These are phyloP conservation scores for Orthonyx spaldingii DNA, from an alignment of 2,113 vertebrate genomes.

Conservation along the genomic window DNA sequence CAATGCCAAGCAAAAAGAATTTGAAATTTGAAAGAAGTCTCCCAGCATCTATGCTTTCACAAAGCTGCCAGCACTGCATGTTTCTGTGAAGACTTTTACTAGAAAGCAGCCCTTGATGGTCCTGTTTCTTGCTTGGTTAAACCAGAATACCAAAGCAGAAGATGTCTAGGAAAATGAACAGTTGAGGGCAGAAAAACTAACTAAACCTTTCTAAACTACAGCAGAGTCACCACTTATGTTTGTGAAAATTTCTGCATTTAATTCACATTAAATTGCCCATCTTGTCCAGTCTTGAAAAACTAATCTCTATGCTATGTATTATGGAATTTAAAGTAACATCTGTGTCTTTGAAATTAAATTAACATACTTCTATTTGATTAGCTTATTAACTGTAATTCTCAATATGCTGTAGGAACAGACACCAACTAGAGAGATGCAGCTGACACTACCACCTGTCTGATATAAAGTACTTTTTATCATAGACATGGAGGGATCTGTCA, in stretches of 20 bases:
- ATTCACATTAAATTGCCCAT: neutral
- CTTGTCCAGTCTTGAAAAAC: conserved; percentile 26
- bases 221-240: neutral
- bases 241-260: neutral
- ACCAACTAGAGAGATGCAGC: neutral
- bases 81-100: neutral
- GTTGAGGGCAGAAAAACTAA: neutral
- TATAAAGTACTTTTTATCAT: neutral
- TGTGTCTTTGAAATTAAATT: conserved; percentile 50
- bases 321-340: conserved; percentile 45
- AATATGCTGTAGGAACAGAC: conserved; percentile 40
- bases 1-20: neutral
- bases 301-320: neutral
- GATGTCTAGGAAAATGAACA: neutral
- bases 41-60: neutral
- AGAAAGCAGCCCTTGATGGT: neutral
- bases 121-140: neutral
- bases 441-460: conserved; percentile 57
- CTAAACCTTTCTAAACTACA: neutral
- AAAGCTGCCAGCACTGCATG: neutral
- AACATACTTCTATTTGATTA: conserved; percentile 50
- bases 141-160: neutral
- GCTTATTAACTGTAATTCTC: conserved; percentile 54
- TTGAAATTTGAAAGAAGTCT: neutral
- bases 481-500: neutral